A percentile compares a stretch with the other conserved stretches of the same genome.
These are phyloP conservation scores for Gnathonemus echidnorhynchus DNA, from an alignment of 2,113 vertebrate species.

Conservation along the genomic window DNA sequence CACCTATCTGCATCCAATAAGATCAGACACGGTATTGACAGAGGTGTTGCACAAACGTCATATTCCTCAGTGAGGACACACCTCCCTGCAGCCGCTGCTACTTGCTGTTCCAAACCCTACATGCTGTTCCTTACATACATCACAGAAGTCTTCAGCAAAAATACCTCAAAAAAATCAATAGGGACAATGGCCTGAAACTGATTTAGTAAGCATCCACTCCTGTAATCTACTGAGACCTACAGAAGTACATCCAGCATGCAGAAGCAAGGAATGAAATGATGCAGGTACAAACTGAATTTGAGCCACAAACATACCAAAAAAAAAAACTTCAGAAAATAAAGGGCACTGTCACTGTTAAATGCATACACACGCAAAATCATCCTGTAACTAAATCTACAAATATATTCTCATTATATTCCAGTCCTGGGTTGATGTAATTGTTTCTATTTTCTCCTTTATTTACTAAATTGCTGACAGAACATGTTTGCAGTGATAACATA, in stretches of 20 bases:
- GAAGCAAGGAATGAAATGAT: conserved; percentile 24
- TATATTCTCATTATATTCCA: not conserved
- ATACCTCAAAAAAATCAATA: conserved; percentile 61
- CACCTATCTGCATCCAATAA: not conserved
- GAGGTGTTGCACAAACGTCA: not conserved
- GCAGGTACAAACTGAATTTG: conserved; percentile 37
- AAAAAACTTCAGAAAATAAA: conserved; percentile 32
- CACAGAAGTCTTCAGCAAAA: conserved; percentile 41
- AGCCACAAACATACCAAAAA: conserved; percentile 13
- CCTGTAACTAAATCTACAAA: not conserved
- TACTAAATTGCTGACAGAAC: not conserved
- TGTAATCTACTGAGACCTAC: conserved; percentile 46
- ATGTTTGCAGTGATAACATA: not conserved
- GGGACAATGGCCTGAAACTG: conserved; percentile 55
- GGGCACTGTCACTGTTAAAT: conserved; percentile 25
- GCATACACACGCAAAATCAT: not conserved
- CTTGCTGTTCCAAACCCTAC: not conserved
- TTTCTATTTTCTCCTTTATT: not conserved
- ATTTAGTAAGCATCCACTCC: conserved; percentile 60
- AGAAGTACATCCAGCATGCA: conserved; percentile 26
- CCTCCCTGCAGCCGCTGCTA: conserved; percentile 24
- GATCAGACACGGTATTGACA: conserved; percentile 4
- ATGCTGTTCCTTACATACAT: not conserved
- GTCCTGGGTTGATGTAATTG: not conserved
- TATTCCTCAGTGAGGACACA: not conserved